Base-by-base conservation (phyloP, 2,888 invertebrate genomes). In the Ferdinandea cuprea region DNA sequence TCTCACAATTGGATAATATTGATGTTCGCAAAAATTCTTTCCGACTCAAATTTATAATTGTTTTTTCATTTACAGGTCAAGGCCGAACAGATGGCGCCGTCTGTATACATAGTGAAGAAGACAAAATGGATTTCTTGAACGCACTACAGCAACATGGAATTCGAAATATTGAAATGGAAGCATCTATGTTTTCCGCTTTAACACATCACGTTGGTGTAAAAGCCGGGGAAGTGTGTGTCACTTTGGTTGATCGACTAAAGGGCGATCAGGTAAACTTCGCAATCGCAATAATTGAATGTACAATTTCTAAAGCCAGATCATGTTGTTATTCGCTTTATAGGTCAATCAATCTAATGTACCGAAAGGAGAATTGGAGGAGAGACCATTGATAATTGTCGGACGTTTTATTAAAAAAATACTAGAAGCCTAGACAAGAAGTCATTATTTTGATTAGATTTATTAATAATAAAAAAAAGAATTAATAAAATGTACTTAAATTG, bases 131-230 rank as follows among this genome's bases (percentile, higher is more conserved):
- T 0, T 96, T 94, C 87, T 89, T 96, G 9, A 87, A 90, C 0
- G 89, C 90, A 21, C 89, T 94, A 2, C 87, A 91, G 7, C 87
- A 89, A 0, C 87, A 91, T 40, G 95, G 94, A 0, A 93, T 96
- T 0, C 92, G 92, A 46, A 96, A 96, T 87, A 95, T 96, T 59
- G 96, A 96, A 89, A 95, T 95, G 96, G 96, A 96, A 88, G 94
- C 94, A 0, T 93, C 94, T 0, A 94, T 95, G 40, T 95, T 96
- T 87, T 93, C 95, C 0, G 94, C 95, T 0, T 88, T 94, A 58
- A 94, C 95, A 4, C 91, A 92, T 52, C 92, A 93, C 83, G 94
- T 94, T 0, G 94, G 94, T 0, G 90, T 95, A 0, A 91, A 92
- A 85, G 93, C 94, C 0, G 94, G 94, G 0, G 94, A 95, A 40